Conservation (phyloP, 37 sponge, comb jelly and placozoan species). For the Chondrilla cf. caribensis region DNA sequence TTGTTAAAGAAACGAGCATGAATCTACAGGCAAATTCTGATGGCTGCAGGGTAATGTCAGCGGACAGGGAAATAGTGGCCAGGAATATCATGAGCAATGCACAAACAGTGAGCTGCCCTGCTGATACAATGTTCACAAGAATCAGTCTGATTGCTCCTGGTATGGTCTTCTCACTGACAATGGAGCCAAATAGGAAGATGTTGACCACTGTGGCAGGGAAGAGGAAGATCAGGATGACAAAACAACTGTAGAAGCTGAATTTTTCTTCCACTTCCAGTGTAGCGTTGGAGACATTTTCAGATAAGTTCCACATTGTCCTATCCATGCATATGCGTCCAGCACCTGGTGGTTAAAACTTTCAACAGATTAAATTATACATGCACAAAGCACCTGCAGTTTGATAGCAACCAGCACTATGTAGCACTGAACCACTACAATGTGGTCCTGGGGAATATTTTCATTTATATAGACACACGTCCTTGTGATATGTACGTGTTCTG, state of each 20-base stretch:
- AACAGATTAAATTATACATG: no score
- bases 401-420: no score
- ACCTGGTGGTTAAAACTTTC: no score
- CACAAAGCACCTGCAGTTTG: no score
- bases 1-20: background rate
- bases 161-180: background rate
- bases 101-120: background rate
- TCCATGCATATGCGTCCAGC: no score
- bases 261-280: no score
- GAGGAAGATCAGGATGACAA: background rate
- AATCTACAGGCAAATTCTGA: background rate
- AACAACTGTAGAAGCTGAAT: background rate
- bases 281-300: no score
- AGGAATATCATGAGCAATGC: background rate
- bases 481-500: no score
- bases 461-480: no score
- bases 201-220: background rate
- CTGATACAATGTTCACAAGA: background rate
- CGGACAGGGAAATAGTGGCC: background rate
- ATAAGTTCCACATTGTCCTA: no score
- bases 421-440: no score
- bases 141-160: background rate
- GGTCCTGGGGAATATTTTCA: no score
- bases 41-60: background rate
- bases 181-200: background rate